A percentile compares a stretch with the other conserved stretches of the same genome.
Evolutionary conservation across 2,888 invertebrate genomes (phyloP).

Genomic region (Invenusta paracnida): DNA sequence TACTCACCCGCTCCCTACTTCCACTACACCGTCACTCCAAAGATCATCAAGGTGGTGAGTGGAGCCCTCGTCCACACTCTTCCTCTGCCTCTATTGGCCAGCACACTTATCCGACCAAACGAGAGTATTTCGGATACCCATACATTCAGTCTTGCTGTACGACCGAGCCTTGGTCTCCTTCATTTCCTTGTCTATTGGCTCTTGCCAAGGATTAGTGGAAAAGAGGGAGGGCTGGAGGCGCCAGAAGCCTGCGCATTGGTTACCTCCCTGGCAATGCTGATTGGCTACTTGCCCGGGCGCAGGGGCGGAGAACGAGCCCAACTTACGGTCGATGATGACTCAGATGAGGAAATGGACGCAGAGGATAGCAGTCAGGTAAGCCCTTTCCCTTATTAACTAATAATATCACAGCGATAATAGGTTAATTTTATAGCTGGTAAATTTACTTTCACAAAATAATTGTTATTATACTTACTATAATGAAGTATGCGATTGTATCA

Average conservation of each 20-base stretch:
- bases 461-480: too few species aligned
- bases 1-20: neutral
- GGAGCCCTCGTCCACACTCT: neutral
- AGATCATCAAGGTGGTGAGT: neutral
- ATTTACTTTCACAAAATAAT: too few species aligned
- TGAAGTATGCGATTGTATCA: too few species aligned
- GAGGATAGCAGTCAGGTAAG: neutral
- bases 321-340: neutral
- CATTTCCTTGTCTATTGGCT: slow-evolving; percentile 5
- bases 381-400: too few species aligned
- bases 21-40: neutral
- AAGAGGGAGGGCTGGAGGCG: neutral
- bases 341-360: neutral
- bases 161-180: neutral
- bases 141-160: neutral
- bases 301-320: too few species aligned
- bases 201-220: neutral
- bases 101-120: neutral
- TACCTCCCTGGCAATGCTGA: neutral
- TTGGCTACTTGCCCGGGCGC: neutral
- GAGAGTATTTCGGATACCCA: neutral
- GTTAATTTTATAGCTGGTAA: too few species aligned
- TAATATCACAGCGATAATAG: too few species aligned
- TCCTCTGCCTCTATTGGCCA: neutral
- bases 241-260: neutral